These are phyloP conservation scores for Tiaroga cobitis DNA, from an alignment of 2,797 vertebrate species.

Conservation along the genomic window DNA sequence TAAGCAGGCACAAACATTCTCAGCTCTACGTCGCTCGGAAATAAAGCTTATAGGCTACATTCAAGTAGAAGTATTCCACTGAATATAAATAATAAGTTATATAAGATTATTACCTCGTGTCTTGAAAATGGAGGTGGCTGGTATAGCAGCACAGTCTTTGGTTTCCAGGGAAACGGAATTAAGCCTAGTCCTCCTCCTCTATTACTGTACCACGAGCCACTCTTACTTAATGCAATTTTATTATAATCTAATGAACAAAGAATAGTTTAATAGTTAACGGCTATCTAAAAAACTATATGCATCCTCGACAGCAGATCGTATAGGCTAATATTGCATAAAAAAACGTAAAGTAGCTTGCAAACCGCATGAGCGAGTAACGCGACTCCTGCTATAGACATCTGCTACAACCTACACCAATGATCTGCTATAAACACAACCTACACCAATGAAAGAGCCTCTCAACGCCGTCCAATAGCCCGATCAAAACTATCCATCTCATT, in stretches of 20 bases:
- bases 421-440: background rate
- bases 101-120: slow-evolving; percentile 54
- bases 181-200: slow-evolving; percentile 46
- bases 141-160: slow-evolving; percentile 60
- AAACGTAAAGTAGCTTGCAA: background rate
- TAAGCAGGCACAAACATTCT: background rate
- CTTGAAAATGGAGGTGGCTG: slow-evolving; percentile 70
- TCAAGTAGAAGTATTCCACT: background rate
- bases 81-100: slow-evolving; percentile 5
- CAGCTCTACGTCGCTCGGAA: background rate
- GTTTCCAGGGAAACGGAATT: slow-evolving; percentile 78
- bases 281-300: background rate
- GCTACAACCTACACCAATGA: background rate
- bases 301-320: background rate
- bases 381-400: background rate
- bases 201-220: slow-evolving; percentile 27
- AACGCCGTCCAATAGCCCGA: background rate
- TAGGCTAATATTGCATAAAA: background rate
- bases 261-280: background rate
- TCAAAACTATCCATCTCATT: background rate
- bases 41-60: background rate
- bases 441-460: background rate
- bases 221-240: background rate
- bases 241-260: background rate
- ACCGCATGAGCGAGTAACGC: background rate